Base-by-base conservation (phyloP, 2,797 vertebrate genomes). In the Rhinichthys osculus region DNA sequence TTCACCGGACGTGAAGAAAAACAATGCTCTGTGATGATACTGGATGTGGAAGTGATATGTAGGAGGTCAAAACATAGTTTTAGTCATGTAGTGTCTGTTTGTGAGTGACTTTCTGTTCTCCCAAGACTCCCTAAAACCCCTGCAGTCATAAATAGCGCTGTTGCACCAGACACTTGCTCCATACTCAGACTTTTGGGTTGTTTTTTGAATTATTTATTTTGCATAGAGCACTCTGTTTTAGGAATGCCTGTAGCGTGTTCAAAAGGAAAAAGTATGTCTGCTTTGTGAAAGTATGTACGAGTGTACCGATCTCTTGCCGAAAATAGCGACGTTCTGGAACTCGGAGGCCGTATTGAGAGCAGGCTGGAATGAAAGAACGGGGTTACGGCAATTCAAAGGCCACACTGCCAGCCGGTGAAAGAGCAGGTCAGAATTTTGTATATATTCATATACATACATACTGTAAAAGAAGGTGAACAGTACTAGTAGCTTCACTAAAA, bases 151-250 rank as follows among this genome's bases (percentile, higher is more conserved):
- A 86, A 69, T 89, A 89, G 85, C 69, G 85, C 86, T 72, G 88
- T 86, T 84, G 50, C 70, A 70, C 78, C 88, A 87, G 85, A 88
- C 89, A 90, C 89, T 85, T 90, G 86, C 87, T 80, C 72, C 84
- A 81, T 85, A 77, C 47, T 87, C 78, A 80, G 84, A 83, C 19
- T 84, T 87, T 85, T 78, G 44, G 21, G 79, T 87, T 71, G 40
- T 70, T 85, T 87, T 59, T 89, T 59, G 14, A 82, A 70, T 88
- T 88, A 81, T 92, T 92, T 88, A 86, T 93, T 91, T 92, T 87
- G 89, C 86, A 85, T 86, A 89, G 88, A 92, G 89, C 90, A 91
- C 90, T 91, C 83, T 91, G 89, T 91, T 90, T 89, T 91, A 91
- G 87, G 85, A 89, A 83, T 90, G 86, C 90, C 89, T 91, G 87